phyloP scores from a whole-genome alignment of 2,113 vertebrate genomes.

The Pseudorasbora parva region DNA sequence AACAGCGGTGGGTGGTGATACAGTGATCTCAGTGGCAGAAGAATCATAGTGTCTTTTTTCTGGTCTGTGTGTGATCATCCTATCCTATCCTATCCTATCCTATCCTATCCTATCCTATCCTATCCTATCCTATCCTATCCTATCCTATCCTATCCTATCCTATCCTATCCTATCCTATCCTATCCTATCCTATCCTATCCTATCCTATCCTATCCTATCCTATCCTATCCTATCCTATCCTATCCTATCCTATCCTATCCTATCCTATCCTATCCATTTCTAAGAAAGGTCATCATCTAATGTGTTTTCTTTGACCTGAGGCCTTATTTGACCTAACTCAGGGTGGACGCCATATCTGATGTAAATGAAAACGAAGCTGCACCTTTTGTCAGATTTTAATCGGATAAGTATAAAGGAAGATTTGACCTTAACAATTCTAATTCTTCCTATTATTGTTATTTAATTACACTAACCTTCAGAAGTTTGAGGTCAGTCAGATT shows the following conservation, averaged over 20 bases:
- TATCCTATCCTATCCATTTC: too few species aligned
- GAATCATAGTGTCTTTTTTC: constrained; percentile 31
- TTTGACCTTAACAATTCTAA: neutral
- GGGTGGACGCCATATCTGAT: neutral
- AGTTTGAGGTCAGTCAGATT: neutral
- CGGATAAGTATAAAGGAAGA: neutral
- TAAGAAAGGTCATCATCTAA: neutral
- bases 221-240: too few species aligned
- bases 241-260: too few species aligned
- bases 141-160: too few species aligned
- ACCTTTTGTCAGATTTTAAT: neutral
- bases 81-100: too few species aligned
- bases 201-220: too few species aligned
- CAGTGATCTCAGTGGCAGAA: constrained; percentile 50
- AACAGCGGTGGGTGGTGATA: constrained; percentile 53
- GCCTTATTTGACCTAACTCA: neutral
- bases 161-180: too few species aligned
- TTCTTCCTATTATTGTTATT: neutral
- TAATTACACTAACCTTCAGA: neutral
- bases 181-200: too few species aligned
- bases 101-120: too few species aligned
- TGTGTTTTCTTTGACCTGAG: neutral
- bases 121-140: too few species aligned
- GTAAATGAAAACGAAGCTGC: neutral
- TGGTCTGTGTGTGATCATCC: too few species aligned